phyloP scores from a whole-genome alignment of 2,797 vertebrate species.

The Chelidonichthys spinosus region DNA sequence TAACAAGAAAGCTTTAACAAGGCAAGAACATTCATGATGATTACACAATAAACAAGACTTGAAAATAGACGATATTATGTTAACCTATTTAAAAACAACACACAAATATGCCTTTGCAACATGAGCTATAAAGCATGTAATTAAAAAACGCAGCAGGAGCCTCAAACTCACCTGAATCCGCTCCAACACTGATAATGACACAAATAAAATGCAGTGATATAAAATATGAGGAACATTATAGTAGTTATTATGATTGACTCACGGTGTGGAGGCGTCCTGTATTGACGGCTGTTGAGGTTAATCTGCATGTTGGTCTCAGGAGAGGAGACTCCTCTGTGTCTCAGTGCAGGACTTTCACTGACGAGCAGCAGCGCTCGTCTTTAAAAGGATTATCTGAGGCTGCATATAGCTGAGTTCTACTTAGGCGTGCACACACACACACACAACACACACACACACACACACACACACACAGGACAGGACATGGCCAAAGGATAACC shows the following conservation, averaged over 20 bases:
- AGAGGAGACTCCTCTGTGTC: slow-evolving; percentile 47
- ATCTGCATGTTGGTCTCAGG: slow-evolving; percentile 54
- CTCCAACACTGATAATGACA: not conserved
- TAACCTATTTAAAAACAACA: not conserved
- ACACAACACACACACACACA: not conserved
- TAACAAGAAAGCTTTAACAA: slow-evolving; percentile 48
- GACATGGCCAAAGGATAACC: not conserved
- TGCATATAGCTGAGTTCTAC: slow-evolving; percentile 80
- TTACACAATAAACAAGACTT: not conserved
- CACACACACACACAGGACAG: not conserved
- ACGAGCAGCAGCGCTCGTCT: slow-evolving; percentile 56
- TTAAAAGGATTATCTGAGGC: slow-evolving; percentile 79
- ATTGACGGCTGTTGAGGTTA: slow-evolving; percentile 18
- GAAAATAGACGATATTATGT: no score
- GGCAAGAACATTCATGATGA: slow-evolving; percentile 6
- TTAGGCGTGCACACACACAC: slow-evolving; percentile 37
- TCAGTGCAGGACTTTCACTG: slow-evolving; percentile 66
- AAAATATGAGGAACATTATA: not conserved
- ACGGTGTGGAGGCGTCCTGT: slow-evolving; percentile 56
- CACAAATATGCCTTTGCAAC: not conserved
- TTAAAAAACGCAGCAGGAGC: not conserved
- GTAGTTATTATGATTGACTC: slow-evolving; percentile 53
- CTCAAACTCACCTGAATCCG: not conserved
- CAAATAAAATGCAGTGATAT: not conserved
- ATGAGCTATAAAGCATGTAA: not conserved